These are phyloP conservation scores for Sapayoa aenigma DNA, from an alignment of 2,113 vertebrate species.

Conservation along the genomic window DNA sequence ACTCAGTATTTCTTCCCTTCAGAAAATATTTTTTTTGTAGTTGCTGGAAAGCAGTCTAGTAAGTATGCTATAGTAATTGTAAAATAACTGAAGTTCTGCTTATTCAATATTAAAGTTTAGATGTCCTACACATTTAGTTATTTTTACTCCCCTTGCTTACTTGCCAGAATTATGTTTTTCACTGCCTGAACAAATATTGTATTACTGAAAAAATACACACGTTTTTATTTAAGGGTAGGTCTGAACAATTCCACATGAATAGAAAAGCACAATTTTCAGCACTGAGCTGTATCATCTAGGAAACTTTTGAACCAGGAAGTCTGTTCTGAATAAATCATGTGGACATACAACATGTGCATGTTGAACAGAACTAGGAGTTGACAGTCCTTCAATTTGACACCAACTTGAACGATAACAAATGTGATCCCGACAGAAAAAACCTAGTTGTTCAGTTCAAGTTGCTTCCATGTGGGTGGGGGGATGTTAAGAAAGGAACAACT, in stretches of 20 bases:
- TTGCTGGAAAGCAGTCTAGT: neutral
- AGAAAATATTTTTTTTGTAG: neutral
- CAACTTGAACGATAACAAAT: neutral
- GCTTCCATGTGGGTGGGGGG: neutral
- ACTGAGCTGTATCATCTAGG: neutral
- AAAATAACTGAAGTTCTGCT: neutral
- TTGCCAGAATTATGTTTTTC: neutral
- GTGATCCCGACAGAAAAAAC: neutral
- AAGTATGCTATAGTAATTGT: neutral
- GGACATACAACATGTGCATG: neutral
- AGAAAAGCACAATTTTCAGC: neutral
- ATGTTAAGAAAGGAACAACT: neutral
- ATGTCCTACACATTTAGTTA: neutral
- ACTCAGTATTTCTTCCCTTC: neutral
- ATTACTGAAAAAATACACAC: neutral
- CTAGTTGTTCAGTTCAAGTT: neutral
- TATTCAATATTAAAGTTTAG: neutral
- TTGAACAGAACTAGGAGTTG: neutral
- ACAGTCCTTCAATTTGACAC: neutral
- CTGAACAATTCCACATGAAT: neutral
- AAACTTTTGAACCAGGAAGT: slow-evolving; percentile 7
- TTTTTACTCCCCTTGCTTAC: neutral
- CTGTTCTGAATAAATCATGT: neutral
- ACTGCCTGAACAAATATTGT: neutral
- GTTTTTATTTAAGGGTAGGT: neutral